A percentile compares a stretch with the other conserved stretches of the same genome.
These are phyloP conservation scores for Mohoua ochrocephala DNA, from an alignment of 2,113 vertebrate species.

Conservation along the genomic window DNA sequence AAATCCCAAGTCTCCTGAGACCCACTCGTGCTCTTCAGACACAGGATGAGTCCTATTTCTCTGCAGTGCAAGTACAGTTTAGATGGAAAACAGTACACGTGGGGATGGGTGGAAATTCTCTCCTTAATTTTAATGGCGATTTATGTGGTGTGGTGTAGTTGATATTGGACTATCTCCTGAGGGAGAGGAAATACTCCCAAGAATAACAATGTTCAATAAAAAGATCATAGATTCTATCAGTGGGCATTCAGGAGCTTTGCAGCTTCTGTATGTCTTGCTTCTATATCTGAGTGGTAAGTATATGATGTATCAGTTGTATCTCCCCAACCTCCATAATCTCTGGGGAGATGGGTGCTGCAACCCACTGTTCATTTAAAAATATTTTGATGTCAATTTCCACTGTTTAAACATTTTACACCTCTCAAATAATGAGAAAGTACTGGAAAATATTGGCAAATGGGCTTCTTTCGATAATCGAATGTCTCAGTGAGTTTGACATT, in stretches of 20 bases:
- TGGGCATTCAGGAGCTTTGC: constrained; percentile 1
- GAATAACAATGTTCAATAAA: background rate
- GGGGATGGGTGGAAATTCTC: background rate
- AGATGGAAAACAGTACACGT: background rate
- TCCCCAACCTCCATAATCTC: background rate
- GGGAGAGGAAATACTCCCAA: constrained; percentile 10
- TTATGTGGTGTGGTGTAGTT: background rate
- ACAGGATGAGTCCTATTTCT: background rate
- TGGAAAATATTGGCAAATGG: background rate
- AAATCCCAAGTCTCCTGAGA: background rate
- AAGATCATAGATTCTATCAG: background rate
- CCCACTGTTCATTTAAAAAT: background rate
- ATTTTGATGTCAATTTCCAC: background rate
- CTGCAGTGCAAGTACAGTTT: background rate
- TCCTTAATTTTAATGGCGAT: constrained; percentile 45
- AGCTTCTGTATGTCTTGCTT: background rate
- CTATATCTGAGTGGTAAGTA: background rate
- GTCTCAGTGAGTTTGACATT: background rate
- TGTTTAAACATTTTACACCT: background rate
- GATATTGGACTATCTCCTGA: background rate
- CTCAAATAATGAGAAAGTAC: background rate
- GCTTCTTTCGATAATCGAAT: background rate
- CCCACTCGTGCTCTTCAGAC: background rate
- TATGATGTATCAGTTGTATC: background rate
- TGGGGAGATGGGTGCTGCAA: background rate